Evolutionary conservation across 2,888 invertebrate species (phyloP).

Genomic region (Phengaris alcon): DNA sequence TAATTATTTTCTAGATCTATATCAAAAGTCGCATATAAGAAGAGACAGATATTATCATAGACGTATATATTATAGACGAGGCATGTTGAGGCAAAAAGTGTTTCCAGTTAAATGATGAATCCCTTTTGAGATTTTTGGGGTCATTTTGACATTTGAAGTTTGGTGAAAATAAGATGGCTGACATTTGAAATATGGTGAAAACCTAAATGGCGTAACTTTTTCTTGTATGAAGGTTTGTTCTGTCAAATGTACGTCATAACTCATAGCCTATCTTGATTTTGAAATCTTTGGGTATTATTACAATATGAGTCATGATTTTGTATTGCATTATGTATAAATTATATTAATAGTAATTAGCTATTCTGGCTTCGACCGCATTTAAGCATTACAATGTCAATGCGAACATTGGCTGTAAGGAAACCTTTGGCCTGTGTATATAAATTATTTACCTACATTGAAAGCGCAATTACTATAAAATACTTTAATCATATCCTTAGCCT

Average conservation of each 20-base stretch:
- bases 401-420: conserved; percentile 2
- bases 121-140: too few relatives aligned
- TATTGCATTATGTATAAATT: neutral
- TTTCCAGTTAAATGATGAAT: too few relatives aligned
- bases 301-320: neutral
- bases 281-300: too few relatives aligned
- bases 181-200: too few relatives aligned
- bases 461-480: conserved; percentile 3
- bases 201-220: too few relatives aligned
- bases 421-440: conserved; percentile 5
- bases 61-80: too few relatives aligned
- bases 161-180: too few relatives aligned
- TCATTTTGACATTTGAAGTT: too few relatives aligned
- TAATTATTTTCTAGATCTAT: neutral
- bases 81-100: too few relatives aligned
- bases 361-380: neutral
- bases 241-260: too few relatives aligned
- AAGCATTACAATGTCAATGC: neutral
- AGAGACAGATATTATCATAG: neutral
- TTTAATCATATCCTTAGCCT: neutral
- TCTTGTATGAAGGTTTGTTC: too few relatives aligned
- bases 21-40: neutral
- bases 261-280: too few relatives aligned
- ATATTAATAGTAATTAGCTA: neutral
- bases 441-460: neutral